These are phyloP conservation scores for Molothrus ater DNA, from an alignment of 2,797 vertebrate species.

Conservation along the genomic window DNA sequence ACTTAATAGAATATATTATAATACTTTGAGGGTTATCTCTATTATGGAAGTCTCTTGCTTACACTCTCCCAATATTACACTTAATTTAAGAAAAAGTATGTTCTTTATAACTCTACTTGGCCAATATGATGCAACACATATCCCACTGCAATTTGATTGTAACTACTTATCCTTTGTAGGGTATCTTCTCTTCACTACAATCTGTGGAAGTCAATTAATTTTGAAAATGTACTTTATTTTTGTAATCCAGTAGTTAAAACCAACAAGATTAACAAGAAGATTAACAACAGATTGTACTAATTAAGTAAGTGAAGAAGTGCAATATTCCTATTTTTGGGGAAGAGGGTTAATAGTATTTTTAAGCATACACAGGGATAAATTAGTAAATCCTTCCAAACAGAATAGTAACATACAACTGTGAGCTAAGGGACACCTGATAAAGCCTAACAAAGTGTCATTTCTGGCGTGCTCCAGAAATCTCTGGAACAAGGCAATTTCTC, in stretches of 20 bases:
- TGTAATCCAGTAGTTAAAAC: neutral
- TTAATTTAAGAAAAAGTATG: neutral
- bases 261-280: neutral
- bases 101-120: neutral
- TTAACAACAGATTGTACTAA: neutral
- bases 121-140: fast-evolving
- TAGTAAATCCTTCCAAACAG: neutral
- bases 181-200: neutral
- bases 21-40: neutral
- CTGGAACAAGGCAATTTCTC: neutral
- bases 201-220: neutral
- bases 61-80: neutral
- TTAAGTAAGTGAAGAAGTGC: neutral
- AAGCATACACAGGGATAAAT: neutral
- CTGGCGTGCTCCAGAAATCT: neutral
- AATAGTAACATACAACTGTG: neutral
- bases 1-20: neutral
- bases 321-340: neutral
- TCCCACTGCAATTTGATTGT: neutral
- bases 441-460: neutral
- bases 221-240: neutral
- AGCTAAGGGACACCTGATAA: neutral
- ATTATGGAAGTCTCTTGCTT: neutral
- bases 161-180: neutral
- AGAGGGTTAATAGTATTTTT: neutral